phyloP scores from a whole-genome alignment of 1,140 invertebrate species.

The Phthorimaea operculella region DNA sequence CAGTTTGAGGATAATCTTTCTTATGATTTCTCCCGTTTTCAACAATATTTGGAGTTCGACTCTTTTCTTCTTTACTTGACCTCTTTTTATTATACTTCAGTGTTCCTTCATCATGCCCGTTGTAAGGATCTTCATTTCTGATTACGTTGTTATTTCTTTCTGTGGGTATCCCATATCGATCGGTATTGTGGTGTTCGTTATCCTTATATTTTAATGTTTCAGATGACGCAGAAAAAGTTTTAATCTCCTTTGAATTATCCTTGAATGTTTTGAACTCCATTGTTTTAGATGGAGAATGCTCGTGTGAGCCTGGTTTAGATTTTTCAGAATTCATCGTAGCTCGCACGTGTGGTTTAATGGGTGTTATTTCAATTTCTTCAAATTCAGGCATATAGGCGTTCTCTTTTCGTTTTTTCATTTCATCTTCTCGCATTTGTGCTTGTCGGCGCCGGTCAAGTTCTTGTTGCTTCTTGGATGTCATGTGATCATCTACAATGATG shows the following conservation, averaged over 20 bases:
- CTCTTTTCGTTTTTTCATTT: slow-evolving; percentile 61
- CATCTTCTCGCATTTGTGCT: slow-evolving; percentile 43
- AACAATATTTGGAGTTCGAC: slow-evolving; percentile 38
- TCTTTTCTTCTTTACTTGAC: slow-evolving; percentile 57
- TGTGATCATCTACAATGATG: slow-evolving; percentile 79
- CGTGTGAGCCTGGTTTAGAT: slow-evolving; percentile 49
- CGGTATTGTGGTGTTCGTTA: slow-evolving; percentile 41
- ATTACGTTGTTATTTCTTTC: slow-evolving; percentile 53
- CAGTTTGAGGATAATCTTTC: slow-evolving; percentile 53
- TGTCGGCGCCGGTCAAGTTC: slow-evolving; percentile 63
- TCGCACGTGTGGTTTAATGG: slow-evolving; percentile 62
- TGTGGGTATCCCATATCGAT: slow-evolving; percentile 51
- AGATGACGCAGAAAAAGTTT: slow-evolving; percentile 64
- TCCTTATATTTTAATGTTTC: slow-evolving; percentile 64
- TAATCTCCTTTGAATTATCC: slow-evolving; percentile 64
- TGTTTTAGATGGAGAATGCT: slow-evolving; percentile 46
- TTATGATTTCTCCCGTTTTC: slow-evolving; percentile 45
- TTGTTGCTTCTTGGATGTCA: slow-evolving; percentile 71
- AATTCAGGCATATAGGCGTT: slow-evolving; percentile 63
- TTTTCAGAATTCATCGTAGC: slow-evolving; percentile 56
- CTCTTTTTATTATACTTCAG: slow-evolving; percentile 64
- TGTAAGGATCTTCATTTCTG: slow-evolving; percentile 41
- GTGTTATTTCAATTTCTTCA: slow-evolving; percentile 62
- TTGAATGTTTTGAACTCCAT: slow-evolving; percentile 69
- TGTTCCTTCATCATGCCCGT: slow-evolving; percentile 58